phyloP scores from a whole-genome alignment of 2,888 invertebrate genomes.

The Drepana falcataria region DNA sequence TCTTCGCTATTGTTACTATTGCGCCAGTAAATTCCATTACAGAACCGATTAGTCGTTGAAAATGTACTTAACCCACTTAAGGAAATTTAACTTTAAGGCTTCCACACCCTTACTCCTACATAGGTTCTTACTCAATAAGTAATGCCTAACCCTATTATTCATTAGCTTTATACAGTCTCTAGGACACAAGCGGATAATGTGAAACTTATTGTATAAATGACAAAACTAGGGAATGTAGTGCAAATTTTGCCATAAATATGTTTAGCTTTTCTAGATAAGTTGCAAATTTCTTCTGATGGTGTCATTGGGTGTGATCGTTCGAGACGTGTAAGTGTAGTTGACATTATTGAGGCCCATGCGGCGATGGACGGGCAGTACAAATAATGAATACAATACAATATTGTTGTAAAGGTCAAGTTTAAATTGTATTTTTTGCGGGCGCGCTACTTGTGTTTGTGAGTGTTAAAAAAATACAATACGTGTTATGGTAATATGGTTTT shows the following conservation, averaged over 20 bases:
- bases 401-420: background rate
- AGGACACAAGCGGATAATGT: too few relatives aligned
- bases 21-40: conserved; percentile 19
- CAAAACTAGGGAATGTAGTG: background rate
- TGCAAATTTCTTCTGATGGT: conserved; percentile 21
- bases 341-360: conserved; percentile 4
- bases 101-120: conserved; percentile 40
- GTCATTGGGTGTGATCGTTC: conserved; percentile 35
- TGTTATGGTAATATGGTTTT: too few relatives aligned
- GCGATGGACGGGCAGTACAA: conserved; percentile 1
- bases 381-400: background rate
- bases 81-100: conserved; percentile 43
- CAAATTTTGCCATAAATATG: background rate
- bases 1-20: conserved; percentile 15
- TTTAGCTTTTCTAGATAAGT: background rate
- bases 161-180: background rate
- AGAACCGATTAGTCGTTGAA: conserved; percentile 44
- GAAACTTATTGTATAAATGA: background rate
- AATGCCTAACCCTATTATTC: conserved; percentile 3
- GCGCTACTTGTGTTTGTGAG: too few relatives aligned
- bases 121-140: conserved; percentile 18
- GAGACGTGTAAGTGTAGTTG: too few relatives aligned
- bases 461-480: too few relatives aligned
- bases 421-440: background rate
- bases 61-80: conserved; percentile 52